Evolutionary conservation across 2,888 invertebrate genomes (phyloP), one percentile per base, ranked within the genome.

Genomic region (Agrochola lota): DNA sequence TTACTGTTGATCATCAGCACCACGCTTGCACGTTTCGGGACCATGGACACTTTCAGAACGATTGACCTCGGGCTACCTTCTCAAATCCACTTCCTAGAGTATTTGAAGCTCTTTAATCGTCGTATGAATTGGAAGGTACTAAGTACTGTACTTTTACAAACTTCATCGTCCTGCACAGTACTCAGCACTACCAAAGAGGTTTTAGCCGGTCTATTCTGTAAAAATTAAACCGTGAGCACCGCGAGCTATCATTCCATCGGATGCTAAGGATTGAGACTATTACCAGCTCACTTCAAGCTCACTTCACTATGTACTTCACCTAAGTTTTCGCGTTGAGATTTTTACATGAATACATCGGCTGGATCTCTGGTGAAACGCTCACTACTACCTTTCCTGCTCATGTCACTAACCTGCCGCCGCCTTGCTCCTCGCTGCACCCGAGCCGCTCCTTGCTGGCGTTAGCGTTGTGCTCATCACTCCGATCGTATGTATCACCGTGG

Each of bases 381-480:
- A 52, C 52, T 52, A 52, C 52, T 20, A 7, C 52, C 52, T 55
- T 12, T 57, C 0, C 9, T 35, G 35, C 7, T 23, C 12, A 6
- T 43, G 20, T 6, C 11, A 70, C 85, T 55, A 15, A 84, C 84
- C 81, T 85, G 64, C 81, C 83, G 6, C 79, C 88, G 30, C 84
- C 83, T 9, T 74, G 75, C 60, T 91, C 90, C 20, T 89, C 91
- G 67, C 88, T 87, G 75, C 92, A 91, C 0, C 86, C 89, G 4
- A 88, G 77, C 59, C 87, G 81, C 71, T 94, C 94, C 15, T 86
- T 87, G 74, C 93, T 93, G 62, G 85, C 85, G 77, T 91, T 94
- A 12, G 90, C 91, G 67, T 93, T 92, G 1, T 89, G 90, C 60
- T 95, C 93, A 63, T 92, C 89, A 84, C 90, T 92, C n/a, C 88